Base-by-base conservation (phyloP, 2,888 invertebrate species). In the Microplitis manilae region DNA sequence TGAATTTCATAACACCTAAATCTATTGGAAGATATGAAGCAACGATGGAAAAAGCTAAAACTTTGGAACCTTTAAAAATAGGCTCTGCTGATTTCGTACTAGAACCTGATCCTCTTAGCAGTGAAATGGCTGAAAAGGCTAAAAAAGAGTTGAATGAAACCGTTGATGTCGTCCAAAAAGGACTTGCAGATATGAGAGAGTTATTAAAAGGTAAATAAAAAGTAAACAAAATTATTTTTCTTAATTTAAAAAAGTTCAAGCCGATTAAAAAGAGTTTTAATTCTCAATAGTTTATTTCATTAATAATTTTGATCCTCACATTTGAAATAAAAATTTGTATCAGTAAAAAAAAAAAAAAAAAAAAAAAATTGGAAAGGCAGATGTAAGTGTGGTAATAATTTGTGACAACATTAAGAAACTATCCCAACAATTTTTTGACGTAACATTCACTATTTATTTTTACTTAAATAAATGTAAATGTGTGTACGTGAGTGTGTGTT, bases 141-240 rank as follows among this genome's bases (percentile, higher is more conserved):
- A 91, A 91, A 83, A 91, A 88, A 15, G 95, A 96, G 86, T 90
- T 96, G 15, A 91, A 95, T 78, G 96, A 96, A 89, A 92, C 93
- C 0, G 94, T 94, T 0, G 94, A 95, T 86, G 90, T 92, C 20
- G 91, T 93, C 5, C 91, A 92, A 78, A 88, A 92, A 79, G 93
- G 93, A 17, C 87, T 95, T 30, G 89, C 88, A 65, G 93, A 93
- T 81, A 87, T 94, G 2, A 90, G 90, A 78, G 90, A 91, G 83
- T 84, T 93, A 59, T 89, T 96, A 41, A 92, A 93, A 92, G 93
- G 95, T 93, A 88, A 87, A 30, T 30, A 30, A 15, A 30, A 41
- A 39, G 39, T 39, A 17, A 73, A 60, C 2, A 60, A 62, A 61
- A 61, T 62, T 0, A 39, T 7, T 61, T 60, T 67, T 73, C 64